These are phyloP conservation scores for Sciaenops ocellatus DNA, from an alignment of 2,797 vertebrate genomes.

Conservation along the genomic window DNA sequence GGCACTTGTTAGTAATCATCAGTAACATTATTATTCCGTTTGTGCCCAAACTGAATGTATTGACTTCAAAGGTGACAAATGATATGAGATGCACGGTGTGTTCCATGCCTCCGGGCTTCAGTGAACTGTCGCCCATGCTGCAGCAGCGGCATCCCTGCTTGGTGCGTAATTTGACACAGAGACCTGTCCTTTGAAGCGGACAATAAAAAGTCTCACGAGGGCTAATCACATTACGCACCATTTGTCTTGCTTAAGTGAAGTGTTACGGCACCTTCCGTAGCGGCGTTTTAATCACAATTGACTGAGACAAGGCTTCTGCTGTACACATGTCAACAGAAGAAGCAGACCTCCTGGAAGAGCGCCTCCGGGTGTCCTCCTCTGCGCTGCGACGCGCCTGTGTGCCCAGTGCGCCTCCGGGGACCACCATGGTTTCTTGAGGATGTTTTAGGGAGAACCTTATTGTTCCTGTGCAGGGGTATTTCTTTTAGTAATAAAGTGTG, in stretches of 20 bases:
- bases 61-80: slow-evolving; percentile 33
- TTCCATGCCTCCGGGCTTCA: not conserved
- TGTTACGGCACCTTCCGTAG: slow-evolving; percentile 74
- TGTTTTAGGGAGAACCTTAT: not conserved
- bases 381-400: slow-evolving; percentile 36
- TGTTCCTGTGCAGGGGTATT: not conserved
- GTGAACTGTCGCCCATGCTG: slow-evolving; percentile 25
- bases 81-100: not conserved
- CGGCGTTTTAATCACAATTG: slow-evolving; percentile 57
- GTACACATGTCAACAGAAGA: slow-evolving; percentile 41
- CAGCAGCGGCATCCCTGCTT: slow-evolving; percentile 41
- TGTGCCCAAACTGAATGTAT: not conserved
- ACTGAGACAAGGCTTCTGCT: slow-evolving; percentile 31
- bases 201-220: slow-evolving; percentile 69
- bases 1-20: not conserved
- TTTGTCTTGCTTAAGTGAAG: slow-evolving; percentile 82
- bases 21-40: not conserved
- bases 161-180: slow-evolving; percentile 70
- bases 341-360: slow-evolving; percentile 56
- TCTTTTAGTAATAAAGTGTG: not conserved
- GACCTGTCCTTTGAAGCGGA: slow-evolving; percentile 76
- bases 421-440: slow-evolving; percentile 41
- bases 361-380: slow-evolving; percentile 53
- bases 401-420: slow-evolving; percentile 47
- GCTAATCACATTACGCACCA: slow-evolving; percentile 79